A percentile compares a stretch with the other conserved stretches of the same genome.
Conservation (phyloP, 2,797 vertebrate species). For the Anabacerthia variegaticeps region DNA sequence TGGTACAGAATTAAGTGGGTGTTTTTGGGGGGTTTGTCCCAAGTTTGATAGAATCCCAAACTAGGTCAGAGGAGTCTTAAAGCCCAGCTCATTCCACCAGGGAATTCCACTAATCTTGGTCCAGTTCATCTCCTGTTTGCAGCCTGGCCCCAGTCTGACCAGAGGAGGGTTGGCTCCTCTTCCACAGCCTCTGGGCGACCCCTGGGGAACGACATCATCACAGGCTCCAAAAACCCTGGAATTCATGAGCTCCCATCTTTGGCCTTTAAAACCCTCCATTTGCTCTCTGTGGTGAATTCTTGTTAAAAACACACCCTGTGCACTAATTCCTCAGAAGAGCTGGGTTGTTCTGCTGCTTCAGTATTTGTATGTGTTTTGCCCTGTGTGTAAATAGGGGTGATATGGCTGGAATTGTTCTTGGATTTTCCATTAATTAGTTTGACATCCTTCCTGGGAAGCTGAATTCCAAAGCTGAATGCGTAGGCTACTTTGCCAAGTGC, state of each 20-base stretch:
- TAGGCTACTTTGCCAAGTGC: not conserved
- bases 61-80: too few species aligned
- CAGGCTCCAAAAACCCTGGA: not conserved
- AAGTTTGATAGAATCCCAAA: rapidly evolving
- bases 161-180: too few species aligned
- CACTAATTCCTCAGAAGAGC: not conserved
- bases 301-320: not conserved
- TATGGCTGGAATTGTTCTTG: not conserved
- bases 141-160: too few species aligned
- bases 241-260: not conserved
- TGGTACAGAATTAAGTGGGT: rapidly evolving
- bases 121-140: too few species aligned
- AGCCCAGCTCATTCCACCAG: too few species aligned
- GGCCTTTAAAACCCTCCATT: not conserved
- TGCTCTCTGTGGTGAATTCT: not conserved
- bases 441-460: not conserved
- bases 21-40: not conserved
- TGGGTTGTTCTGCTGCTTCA: not conserved
- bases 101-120: too few species aligned
- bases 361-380: rapidly evolving
- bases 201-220: not conserved
- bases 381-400: not conserved
- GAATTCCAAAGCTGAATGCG: not conserved
- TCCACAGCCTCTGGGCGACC: too few species aligned
- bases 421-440: not conserved